These are phyloP conservation scores for Podarcis siculus DNA, from an alignment of 2,797 vertebrate species.

Conservation along the genomic window DNA sequence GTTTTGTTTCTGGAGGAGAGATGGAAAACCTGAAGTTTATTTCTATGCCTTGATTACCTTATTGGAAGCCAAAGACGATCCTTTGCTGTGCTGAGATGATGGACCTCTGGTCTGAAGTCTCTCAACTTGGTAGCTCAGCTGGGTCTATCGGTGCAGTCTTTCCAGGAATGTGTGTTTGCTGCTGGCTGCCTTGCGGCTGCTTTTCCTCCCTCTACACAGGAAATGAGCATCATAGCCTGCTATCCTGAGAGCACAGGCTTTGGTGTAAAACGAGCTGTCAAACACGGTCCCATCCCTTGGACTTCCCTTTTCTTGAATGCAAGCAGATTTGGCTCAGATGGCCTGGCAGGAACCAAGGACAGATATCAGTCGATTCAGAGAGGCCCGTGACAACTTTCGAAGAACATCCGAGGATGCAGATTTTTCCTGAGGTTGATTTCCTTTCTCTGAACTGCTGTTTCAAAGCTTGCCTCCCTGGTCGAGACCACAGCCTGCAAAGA, in stretches of 20 bases:
- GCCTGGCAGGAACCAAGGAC: background rate
- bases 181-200: constrained; percentile 24
- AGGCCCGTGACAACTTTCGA: background rate
- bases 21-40: fast-evolving
- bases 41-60: constrained; percentile 50
- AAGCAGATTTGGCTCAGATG: background rate
- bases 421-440: constrained; percentile 10
- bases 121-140: fast-evolving
- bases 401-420: constrained; percentile 1
- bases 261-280: background rate
- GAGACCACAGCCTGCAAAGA: background rate
- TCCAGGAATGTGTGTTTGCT: background rate
- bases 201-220: constrained; percentile 57
- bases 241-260: constrained; percentile 45
- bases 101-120: background rate
- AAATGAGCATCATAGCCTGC: constrained; percentile 49
- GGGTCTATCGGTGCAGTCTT: background rate
- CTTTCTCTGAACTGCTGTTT: background rate
- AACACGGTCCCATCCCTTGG: background rate
- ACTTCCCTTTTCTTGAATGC: background rate
- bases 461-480: background rate
- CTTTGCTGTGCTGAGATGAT: background rate
- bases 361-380: background rate
- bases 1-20: background rate
- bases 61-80: background rate